Percentiles rank a stretch among this genome's conserved stretches.
These are phyloP conservation scores for Selenia dentaria DNA, from an alignment of 2,888 invertebrate genomes.

Conservation along the genomic window DNA sequence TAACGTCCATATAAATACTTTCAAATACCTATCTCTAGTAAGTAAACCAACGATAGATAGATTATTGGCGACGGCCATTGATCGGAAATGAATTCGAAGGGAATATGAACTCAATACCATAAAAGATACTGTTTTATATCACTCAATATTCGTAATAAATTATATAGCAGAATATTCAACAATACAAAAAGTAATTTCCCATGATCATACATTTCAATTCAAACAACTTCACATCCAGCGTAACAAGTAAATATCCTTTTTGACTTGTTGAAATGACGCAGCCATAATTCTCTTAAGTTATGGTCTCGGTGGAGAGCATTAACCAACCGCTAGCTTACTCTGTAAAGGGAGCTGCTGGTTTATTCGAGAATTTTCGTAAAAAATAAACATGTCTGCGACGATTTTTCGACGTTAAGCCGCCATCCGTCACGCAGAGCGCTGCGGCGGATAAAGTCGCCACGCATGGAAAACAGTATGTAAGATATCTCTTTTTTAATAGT, in stretches of 20 bases:
- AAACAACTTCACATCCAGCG: neutral
- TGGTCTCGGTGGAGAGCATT: constrained; percentile 18
- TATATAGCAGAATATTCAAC: too few relatives aligned
- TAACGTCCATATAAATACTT: too few relatives aligned
- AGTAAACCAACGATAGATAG: too few relatives aligned
- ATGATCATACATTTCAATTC: constrained; percentile 1
- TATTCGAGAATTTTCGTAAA: constrained; percentile 47
- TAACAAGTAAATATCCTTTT: constrained; percentile 6
- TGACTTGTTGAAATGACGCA: constrained; percentile 15
- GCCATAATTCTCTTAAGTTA: constrained; percentile 20
- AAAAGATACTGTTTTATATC: too few relatives aligned
- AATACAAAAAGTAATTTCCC: neutral
- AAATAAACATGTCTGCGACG: constrained; percentile 44
- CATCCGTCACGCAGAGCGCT: constrained; percentile 55
- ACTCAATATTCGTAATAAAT: too few relatives aligned
- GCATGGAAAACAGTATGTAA: neutral
- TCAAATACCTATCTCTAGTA: too few relatives aligned
- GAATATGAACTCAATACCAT: too few relatives aligned
- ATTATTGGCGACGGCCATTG: too few relatives aligned
- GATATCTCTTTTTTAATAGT: too few relatives aligned
- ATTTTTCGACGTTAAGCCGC: constrained; percentile 48
- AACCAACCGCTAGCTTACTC: constrained; percentile 34
- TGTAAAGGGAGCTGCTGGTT: constrained; percentile 34
- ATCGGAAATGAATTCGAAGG: too few relatives aligned
- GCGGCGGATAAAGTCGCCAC: constrained; percentile 46